Conservation (phyloP, 2,113 vertebrate genomes). For the Erythrolamprus reginae region DNA sequence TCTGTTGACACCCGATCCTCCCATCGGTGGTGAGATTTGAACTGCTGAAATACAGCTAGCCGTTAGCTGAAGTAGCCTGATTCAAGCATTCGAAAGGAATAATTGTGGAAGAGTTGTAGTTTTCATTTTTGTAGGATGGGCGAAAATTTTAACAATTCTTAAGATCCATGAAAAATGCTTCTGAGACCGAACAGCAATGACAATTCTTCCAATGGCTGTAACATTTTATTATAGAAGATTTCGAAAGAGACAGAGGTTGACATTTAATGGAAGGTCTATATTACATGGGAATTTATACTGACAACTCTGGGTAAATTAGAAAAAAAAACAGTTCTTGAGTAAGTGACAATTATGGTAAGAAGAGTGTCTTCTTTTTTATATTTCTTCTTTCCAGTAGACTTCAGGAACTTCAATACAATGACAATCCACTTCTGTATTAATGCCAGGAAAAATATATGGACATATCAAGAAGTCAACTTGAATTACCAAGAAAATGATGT, state of each 20-base stretch:
- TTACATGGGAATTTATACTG: no score
- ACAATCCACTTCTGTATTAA: background rate
- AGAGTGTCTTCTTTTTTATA: background rate
- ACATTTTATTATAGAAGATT: background rate
- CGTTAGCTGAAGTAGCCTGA: no score
- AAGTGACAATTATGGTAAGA: background rate
- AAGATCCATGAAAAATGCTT: background rate
- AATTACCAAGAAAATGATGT: background rate
- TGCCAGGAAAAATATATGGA: background rate
- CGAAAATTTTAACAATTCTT: background rate
- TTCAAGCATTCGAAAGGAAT: background rate
- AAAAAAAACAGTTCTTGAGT: background rate
- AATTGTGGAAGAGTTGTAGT: background rate
- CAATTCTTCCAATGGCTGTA: background rate
- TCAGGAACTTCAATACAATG: background rate
- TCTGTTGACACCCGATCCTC: no score
- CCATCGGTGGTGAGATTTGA: no score
- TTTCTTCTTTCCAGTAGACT: background rate
- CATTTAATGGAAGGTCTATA: background rate
- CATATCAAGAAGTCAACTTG: background rate
- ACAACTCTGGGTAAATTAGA: background rate
- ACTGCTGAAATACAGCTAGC: no score
- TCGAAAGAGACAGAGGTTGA: background rate
- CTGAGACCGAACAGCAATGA: background rate
- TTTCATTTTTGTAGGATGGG: background rate